These are phyloP conservation scores for Tachina grossa DNA, from an alignment of 2,888 invertebrate species.

Conservation along the genomic window DNA sequence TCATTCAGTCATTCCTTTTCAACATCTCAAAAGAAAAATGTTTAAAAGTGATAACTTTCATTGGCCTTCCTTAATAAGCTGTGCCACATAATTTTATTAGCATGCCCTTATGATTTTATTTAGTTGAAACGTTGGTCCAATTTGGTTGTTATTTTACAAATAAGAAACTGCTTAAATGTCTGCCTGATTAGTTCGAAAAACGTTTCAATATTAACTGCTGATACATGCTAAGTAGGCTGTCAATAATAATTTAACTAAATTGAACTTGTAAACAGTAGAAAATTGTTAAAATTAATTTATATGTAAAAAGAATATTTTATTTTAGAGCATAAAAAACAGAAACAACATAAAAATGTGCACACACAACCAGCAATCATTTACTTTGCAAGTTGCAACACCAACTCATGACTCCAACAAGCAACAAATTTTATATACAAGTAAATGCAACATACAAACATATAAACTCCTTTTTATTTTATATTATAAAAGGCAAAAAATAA, in stretches of 20 bases:
- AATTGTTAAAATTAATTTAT: constrained; percentile 22
- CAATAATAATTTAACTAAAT: constrained; percentile 73
- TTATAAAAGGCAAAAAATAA: no score
- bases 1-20: background rate
- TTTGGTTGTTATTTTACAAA: constrained; percentile 21
- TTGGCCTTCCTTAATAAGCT: constrained; percentile 22
- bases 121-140: constrained; percentile 12
- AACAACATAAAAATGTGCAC: background rate
- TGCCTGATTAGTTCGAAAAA: constrained; percentile 42
- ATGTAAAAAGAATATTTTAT: constrained; percentile 12
- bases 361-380: constrained; percentile 50
- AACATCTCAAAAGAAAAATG: background rate
- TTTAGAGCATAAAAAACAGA: constrained; percentile 1
- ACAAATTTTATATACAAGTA: background rate
- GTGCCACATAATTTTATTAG: constrained; percentile 20
- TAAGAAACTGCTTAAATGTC: constrained; percentile 15
- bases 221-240: constrained; percentile 70
- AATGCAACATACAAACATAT: constrained; percentile 1
- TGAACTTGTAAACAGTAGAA: constrained; percentile 68
- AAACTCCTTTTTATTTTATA: background rate
- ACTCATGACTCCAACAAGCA: constrained; percentile 12
- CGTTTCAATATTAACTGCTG: constrained; percentile 50
- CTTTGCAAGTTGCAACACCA: constrained; percentile 8
- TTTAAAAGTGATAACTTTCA: constrained; percentile 4
- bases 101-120: background rate